Evolutionary conservation across 2,888 invertebrate genomes (phyloP).

Genomic region (Crepidodera aurea): DNA sequence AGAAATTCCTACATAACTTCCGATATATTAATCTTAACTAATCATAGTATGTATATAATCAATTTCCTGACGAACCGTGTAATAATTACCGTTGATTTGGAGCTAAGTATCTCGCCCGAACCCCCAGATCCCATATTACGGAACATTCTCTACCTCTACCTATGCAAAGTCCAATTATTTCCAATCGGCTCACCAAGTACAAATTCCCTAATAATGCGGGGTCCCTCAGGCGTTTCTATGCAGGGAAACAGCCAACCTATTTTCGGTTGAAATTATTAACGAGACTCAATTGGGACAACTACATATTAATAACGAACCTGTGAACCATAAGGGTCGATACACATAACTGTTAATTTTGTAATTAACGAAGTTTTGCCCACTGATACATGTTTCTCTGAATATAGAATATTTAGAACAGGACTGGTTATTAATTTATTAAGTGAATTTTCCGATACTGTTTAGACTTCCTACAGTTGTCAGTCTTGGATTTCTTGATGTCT

Average conservation of each 20-base stretch:
- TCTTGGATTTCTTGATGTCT: no score
- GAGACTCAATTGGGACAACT: slow-evolving; percentile 6
- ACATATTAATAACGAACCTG: slow-evolving; percentile 22
- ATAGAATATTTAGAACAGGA: no score
- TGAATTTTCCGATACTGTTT: no score
- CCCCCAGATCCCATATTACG: not conserved
- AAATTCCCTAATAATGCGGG: slow-evolving; percentile 18
- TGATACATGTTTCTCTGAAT: not conserved
- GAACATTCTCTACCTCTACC: slow-evolving; percentile 1
- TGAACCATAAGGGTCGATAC: slow-evolving; percentile 11
- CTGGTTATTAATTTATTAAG: no score
- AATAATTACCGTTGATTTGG: not conserved
- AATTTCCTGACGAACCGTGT: not conserved
- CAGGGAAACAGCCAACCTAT: not conserved
- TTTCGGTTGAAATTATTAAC: not conserved
- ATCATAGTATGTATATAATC: not conserved
- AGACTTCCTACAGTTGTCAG: no score
- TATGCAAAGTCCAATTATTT: slow-evolving; percentile 16
- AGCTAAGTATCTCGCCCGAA: slow-evolving; percentile 8
- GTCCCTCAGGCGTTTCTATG: slow-evolving; percentile 4
- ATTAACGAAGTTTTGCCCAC: not conserved
- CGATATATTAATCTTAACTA: no score
- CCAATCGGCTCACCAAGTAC: slow-evolving; percentile 11
- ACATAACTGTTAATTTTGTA: not conserved
- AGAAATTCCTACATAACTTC: no score